These are phyloP conservation scores for Pipa parva DNA, from an alignment of 2,113 vertebrate species.

Conservation along the genomic window DNA sequence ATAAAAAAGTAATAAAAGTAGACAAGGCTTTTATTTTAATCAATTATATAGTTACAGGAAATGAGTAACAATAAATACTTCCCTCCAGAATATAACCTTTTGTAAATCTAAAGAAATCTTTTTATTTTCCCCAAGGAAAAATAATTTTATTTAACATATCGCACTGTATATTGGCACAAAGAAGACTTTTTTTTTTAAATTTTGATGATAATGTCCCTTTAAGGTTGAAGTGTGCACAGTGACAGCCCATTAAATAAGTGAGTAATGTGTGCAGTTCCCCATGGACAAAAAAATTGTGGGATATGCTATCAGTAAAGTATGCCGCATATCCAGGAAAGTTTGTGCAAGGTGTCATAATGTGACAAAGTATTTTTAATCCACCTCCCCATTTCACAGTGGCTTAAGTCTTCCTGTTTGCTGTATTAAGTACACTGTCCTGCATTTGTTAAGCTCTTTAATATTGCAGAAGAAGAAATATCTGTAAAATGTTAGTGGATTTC, in stretches of 20 bases:
- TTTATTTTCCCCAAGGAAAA: conserved; percentile 57
- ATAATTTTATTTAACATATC: too few relatives aligned
- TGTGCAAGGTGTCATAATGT: not conserved
- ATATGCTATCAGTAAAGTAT: not conserved
- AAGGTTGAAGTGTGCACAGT: too few relatives aligned
- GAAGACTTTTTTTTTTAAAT: too few relatives aligned
- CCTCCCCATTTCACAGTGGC: not conserved
- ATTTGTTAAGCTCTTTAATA: conserved; percentile 6
- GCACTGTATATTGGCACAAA: too few relatives aligned
- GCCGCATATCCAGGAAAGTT: not conserved
- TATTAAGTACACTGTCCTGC: not conserved
- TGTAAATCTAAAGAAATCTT: conserved; percentile 86
- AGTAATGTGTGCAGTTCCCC: not conserved
- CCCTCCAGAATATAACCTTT: too few relatives aligned
- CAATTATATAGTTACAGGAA: too few relatives aligned
- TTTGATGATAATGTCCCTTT: too few relatives aligned
- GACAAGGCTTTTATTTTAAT: too few relatives aligned
- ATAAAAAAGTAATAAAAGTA: too few relatives aligned
- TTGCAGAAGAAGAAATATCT: conserved; percentile 31
- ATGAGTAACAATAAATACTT: too few relatives aligned
- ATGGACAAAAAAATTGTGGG: not conserved
- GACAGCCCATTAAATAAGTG: conserved; percentile 12
- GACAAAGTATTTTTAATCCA: not conserved
- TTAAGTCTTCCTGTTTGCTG: conserved; percentile 6
- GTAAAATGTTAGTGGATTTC: conserved; percentile 73